phyloP scores from a whole-genome alignment of 2,113 vertebrate species.

The Poeciliopsis retropinna region DNA sequence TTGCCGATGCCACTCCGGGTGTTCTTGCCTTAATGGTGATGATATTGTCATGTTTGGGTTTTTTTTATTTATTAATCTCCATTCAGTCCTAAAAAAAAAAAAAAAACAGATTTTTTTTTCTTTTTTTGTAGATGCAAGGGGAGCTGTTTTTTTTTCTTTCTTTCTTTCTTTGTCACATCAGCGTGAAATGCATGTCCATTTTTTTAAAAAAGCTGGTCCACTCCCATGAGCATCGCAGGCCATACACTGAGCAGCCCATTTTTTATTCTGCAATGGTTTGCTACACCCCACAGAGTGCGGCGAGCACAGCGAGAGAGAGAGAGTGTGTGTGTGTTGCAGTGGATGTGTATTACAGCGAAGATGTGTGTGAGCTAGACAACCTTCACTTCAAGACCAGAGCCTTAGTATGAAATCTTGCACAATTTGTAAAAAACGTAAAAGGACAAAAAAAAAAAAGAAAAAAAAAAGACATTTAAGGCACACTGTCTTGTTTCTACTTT shows the following conservation, averaged over 20 bases:
- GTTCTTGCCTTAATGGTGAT: conserved; percentile 86
- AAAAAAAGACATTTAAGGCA: conserved; percentile 90
- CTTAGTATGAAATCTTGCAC: conserved; percentile 99
- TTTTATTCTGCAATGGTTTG: conserved; percentile 75
- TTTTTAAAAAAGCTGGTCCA: conserved; percentile 68
- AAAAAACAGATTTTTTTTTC: conserved; percentile 16
- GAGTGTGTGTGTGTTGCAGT: conserved; percentile 84
- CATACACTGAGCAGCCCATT: conserved; percentile 77
- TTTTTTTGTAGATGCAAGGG: conserved; percentile 46
- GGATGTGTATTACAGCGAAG: conserved; percentile 75
- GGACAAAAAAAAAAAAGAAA: conserved; percentile 51
- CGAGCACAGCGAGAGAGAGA: conserved; percentile 82
- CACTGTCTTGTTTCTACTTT: conserved; percentile 98
- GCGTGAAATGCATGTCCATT: conserved; percentile 80
- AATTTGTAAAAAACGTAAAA: conserved; percentile 91
- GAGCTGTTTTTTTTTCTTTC: conserved; percentile 31
- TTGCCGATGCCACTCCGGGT: conserved; percentile 80
- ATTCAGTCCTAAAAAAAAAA: conserved; percentile 49
- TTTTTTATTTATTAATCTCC: conserved; percentile 38
- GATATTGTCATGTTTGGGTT: conserved; percentile 68
- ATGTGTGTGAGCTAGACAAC: conserved; percentile 89
- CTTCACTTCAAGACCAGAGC: conserved; percentile 96
- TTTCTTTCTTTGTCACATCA: conserved; percentile 56
- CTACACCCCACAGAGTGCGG: conserved; percentile 76
- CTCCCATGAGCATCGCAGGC: conserved; percentile 73